Evolutionary conservation across 2,797 vertebrate genomes (phyloP).

Genomic region (Periparus ater): DNA sequence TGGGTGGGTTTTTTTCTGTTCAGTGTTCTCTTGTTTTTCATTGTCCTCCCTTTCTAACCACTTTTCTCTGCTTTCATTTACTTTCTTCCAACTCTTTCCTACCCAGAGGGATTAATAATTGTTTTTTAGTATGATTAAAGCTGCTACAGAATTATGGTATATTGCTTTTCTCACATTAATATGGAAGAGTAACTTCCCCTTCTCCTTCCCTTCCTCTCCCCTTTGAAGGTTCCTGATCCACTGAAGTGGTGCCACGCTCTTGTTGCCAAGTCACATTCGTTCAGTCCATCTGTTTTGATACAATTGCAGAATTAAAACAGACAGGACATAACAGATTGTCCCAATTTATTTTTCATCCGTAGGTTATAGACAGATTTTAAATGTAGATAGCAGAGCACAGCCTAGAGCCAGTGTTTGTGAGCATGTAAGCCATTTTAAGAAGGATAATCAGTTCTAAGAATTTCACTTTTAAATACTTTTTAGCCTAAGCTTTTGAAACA

Average conservation of each 20-base stretch:
- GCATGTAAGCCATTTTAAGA: background rate
- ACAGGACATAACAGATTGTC: background rate
- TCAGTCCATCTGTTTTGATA: background rate
- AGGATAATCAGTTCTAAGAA: background rate
- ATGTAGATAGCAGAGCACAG: rapidly evolving
- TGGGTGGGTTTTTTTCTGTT: background rate
- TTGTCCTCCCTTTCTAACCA: background rate
- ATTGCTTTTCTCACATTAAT: background rate
- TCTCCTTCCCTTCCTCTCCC: background rate
- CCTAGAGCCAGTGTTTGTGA: background rate
- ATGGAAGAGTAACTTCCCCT: background rate
- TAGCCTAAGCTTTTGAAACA: background rate
- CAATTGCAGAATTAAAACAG: background rate
- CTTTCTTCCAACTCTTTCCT: background rate
- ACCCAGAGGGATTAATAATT: background rate
- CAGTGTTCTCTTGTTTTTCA: background rate
- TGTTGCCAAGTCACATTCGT: background rate
- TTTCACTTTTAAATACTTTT: background rate
- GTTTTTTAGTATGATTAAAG: background rate
- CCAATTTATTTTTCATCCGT: background rate
- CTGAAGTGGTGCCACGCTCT: background rate
- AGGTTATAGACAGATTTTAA: background rate
- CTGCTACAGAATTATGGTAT: background rate
- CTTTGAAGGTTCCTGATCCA: background rate
- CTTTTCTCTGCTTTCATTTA: background rate